Conservation (phyloP, 2,888 invertebrate genomes). For the Caenorhabditis becei region DNA sequence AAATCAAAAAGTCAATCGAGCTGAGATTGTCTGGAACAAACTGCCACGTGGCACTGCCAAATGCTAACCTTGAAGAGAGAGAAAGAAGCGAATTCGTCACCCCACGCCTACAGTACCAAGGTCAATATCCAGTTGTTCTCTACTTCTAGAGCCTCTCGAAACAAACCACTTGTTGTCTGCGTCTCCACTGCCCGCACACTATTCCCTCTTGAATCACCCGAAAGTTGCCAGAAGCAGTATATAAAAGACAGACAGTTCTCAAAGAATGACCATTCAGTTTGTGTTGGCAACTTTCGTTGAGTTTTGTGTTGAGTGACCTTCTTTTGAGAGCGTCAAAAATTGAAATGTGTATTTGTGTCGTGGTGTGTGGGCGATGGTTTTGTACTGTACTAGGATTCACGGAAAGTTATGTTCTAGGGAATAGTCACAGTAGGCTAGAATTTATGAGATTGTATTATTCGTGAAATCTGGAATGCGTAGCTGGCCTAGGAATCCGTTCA, state of each 20-base stretch:
- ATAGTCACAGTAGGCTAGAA: no score
- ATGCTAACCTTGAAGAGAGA: conserved; percentile 16
- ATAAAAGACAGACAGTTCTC: conserved; percentile 17
- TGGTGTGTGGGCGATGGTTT: neutral
- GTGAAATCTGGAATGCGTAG: no score
- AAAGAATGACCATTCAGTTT: conserved; percentile 38
- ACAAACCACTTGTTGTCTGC: conserved; percentile 46
- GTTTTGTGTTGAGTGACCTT: conserved; percentile 20
- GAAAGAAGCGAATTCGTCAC: conserved; percentile 28
- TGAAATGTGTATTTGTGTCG: neutral
- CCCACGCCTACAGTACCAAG: conserved; percentile 29
- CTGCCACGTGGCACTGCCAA: conserved; percentile 29
- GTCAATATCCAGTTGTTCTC: conserved; percentile 41
- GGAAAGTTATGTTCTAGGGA: no score
- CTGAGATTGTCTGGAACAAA: conserved; percentile 1
- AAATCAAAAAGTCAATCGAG: neutral
- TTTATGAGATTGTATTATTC: no score
- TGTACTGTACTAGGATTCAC: no score
- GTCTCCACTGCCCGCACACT: conserved; percentile 1
- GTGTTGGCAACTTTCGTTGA: neutral
- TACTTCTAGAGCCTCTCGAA: conserved; percentile 45
- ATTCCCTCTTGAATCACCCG: no score
- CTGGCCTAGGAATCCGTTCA: no score
- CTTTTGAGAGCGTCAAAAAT: conserved; percentile 7
- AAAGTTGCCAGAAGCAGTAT: conserved; percentile 48